Conservation (phyloP, 2,113 vertebrate genomes). For the Corythornis cristatus region DNA sequence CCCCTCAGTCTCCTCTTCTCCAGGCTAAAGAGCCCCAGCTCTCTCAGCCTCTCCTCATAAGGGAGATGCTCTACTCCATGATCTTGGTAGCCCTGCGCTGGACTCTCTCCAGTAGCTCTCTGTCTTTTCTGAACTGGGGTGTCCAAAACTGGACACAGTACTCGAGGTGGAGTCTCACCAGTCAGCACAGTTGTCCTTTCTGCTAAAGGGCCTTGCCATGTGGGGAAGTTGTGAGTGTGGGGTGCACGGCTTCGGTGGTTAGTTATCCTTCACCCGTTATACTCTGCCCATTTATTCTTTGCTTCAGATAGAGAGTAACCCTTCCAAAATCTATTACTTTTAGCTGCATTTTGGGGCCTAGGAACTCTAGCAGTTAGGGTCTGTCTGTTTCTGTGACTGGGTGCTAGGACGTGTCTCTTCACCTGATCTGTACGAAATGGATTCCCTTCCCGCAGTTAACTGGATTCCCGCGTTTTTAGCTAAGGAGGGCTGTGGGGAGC, state of each 20-base stretch:
- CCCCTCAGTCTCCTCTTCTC: no score
- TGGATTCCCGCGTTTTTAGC: fast-evolving
- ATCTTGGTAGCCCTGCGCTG: no score
- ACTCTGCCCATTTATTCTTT: no score
- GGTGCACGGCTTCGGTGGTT: neutral
- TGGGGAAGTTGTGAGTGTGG: neutral
- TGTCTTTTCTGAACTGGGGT: no score
- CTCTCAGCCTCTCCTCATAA: no score
- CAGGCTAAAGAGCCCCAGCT: no score
- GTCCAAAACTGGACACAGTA: no score
- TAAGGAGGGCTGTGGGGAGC: neutral
- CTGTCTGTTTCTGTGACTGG: no score
- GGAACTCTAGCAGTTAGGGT: neutral
- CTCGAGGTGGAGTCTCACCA: no score
- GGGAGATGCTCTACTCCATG: no score
- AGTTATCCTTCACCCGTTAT: neutral
- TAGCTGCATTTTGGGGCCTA: neutral
- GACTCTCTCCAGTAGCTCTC: no score
- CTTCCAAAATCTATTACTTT: neutral
- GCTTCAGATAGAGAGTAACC: neutral
- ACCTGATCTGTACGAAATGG: fast-evolving
- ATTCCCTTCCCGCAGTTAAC: fast-evolving
- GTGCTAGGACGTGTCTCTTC: fast-evolving
- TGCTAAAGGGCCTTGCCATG: fast-evolving
- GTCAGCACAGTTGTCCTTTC: no score